Evolutionary conservation across 2,888 invertebrate species (phyloP).

Genomic region (Bombylius major): DNA sequence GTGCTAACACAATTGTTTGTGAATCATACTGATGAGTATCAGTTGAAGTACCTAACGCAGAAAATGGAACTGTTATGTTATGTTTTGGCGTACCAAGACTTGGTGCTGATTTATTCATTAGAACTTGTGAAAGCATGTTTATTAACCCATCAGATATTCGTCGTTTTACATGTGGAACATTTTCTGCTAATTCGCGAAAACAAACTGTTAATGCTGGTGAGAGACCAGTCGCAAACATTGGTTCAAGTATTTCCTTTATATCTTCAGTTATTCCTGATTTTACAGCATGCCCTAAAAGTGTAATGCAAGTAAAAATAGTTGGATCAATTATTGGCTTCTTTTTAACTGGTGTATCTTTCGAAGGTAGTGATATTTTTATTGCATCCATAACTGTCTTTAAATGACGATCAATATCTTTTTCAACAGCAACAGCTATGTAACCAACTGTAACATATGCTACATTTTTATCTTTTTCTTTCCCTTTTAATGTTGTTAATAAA

Average conservation of each 20-base stretch:
- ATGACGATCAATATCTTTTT: constrained; percentile 64
- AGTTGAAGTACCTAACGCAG: constrained; percentile 26
- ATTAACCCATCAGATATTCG: constrained; percentile 89
- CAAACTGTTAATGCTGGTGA: constrained; percentile 85
- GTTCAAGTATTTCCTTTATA: constrained; percentile 72
- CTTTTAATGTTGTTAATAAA: constrained; percentile 60
- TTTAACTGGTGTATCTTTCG: constrained; percentile 63
- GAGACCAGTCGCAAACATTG: constrained; percentile 85
- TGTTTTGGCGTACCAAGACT: constrained; percentile 60
- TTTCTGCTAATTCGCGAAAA: constrained; percentile 75
- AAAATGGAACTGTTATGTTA: constrained; percentile 32
- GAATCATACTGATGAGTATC: constrained; percentile 50
- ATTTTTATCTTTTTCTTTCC: constrained; percentile 73
- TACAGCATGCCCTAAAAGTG: constrained; percentile 78
- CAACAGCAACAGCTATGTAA: constrained; percentile 78
- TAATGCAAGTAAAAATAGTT: constrained; percentile 86
- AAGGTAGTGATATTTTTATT: constrained; percentile 62
- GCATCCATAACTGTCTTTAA: constrained; percentile 77
- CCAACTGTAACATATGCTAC: constrained; percentile 85
- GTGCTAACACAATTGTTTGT: constrained; percentile 75
- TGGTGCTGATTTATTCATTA: constrained; percentile 75
- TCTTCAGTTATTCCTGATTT: constrained; percentile 63
- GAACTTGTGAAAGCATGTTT: constrained; percentile 77
- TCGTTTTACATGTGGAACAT: constrained; percentile 73
- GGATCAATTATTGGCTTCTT: constrained; percentile 67